phyloP scores from a whole-genome alignment of 2,888 invertebrate genomes.

The Atrina japonica region DNA sequence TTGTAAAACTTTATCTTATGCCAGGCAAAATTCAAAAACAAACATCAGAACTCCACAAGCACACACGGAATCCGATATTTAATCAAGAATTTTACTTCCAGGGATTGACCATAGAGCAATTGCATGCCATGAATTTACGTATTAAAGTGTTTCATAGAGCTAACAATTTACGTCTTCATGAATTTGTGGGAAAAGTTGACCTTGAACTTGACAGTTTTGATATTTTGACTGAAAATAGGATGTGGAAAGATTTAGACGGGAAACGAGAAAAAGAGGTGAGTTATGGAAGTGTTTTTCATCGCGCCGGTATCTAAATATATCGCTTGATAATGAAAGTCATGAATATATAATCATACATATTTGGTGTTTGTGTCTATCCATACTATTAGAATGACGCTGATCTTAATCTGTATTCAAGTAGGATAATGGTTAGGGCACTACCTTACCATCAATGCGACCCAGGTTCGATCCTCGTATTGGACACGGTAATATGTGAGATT shows the following conservation, averaged over 20 bases:
- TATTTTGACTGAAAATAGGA: conserved; percentile 79
- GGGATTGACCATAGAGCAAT: conserved; percentile 77
- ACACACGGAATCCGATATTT: conserved; percentile 79
- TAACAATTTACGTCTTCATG: conserved; percentile 76
- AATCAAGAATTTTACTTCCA: conserved; percentile 81
- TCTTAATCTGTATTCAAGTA: no score
- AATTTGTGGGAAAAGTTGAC: conserved; percentile 80
- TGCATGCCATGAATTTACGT: conserved; percentile 76
- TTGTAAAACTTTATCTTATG: conserved; percentile 79
- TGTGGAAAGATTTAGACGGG: conserved; percentile 80
- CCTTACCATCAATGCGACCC: no score
- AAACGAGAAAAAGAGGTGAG: conserved; percentile 64
- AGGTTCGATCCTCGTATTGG: no score
- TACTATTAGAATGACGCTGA: no score
- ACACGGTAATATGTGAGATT: no score
- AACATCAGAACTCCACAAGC: conserved; percentile 75
- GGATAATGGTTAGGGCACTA: no score
- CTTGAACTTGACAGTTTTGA: conserved; percentile 79
- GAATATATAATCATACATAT: no score
- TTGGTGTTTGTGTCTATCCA: no score
- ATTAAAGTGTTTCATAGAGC: conserved; percentile 79
- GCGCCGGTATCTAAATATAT: no score
- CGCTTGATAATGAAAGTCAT: no score
- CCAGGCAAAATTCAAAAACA: conserved; percentile 81
- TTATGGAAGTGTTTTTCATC: no score